A percentile compares a stretch with the other conserved stretches of the same genome.
phyloP scores from a whole-genome alignment of 2,888 invertebrate genomes.

The Melieria omissa region DNA sequence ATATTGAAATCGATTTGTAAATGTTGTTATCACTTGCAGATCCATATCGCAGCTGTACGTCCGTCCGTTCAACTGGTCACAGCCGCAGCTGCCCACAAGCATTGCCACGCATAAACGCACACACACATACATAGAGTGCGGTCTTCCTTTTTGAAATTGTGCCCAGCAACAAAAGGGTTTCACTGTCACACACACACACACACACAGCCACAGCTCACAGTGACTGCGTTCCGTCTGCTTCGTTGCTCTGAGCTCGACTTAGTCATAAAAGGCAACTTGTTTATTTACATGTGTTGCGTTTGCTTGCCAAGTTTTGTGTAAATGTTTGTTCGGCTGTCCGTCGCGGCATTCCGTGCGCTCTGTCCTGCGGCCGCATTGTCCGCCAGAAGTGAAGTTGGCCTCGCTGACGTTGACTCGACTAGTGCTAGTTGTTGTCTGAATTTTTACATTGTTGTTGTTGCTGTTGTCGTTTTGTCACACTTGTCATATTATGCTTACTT shows the following conservation, averaged over 20 bases:
- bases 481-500: constrained; percentile 33
- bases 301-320: constrained; percentile 59
- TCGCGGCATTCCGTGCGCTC: not conserved
- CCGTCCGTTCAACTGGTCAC: too few relatives aligned
- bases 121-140: not conserved
- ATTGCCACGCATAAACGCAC: constrained; percentile 3
- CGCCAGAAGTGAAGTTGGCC: not conserved
- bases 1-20: constrained; percentile 43
- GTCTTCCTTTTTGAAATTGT: too few relatives aligned
- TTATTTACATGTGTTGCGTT: constrained; percentile 60
- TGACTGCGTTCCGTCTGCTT: not conserved
- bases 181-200: not conserved
- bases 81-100: constrained; percentile 15
- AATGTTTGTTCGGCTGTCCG: constrained; percentile 49
- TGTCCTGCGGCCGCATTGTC: not conserved
- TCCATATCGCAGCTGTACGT: constrained; percentile 17
- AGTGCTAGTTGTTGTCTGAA: not conserved
- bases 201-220: not conserved
- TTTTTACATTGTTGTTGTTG: not conserved
- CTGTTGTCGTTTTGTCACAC: constrained; percentile 23
- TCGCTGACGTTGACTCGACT: too few relatives aligned
- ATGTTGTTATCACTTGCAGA: constrained; percentile 34
- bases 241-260: not conserved
- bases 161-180: not conserved
- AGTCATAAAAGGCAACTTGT: constrained; percentile 42